Conservation (phyloP, 2,888 invertebrate species). For the Phalera bucephala region DNA sequence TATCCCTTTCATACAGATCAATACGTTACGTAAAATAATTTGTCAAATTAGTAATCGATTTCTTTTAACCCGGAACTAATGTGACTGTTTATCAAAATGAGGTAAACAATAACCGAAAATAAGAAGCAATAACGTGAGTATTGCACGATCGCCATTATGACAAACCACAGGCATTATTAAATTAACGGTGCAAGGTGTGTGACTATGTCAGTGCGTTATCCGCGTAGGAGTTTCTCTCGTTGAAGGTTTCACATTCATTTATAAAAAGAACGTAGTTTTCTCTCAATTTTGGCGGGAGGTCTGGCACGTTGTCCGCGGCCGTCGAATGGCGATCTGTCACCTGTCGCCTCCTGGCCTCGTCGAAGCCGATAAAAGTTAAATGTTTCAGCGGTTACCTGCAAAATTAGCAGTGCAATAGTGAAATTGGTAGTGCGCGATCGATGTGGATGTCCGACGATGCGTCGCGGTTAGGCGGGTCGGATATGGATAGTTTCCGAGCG, state of each 20-base stretch:
- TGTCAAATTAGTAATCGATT: conserved; percentile 5
- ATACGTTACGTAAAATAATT: conserved; percentile 6
- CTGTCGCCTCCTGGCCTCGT: conserved; percentile 60
- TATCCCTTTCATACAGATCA: too few species aligned
- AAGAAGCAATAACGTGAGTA: not conserved
- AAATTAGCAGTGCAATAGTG: conserved; percentile 74
- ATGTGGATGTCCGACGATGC: conserved; percentile 74
- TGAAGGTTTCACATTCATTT: conserved; percentile 41
- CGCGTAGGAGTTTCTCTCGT: conserved; percentile 28
- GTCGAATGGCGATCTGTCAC: conserved; percentile 70
- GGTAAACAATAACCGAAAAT: conserved; percentile 24
- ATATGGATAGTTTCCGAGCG: conserved; percentile 76
- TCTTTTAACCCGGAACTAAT: not conserved
- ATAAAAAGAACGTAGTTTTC: conserved; percentile 50
- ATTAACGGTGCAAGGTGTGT: conserved; percentile 28
- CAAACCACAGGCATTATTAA: conserved; percentile 23
- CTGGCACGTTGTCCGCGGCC: conserved; percentile 60
- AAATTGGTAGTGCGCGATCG: conserved; percentile 59
- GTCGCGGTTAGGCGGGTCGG: conserved; percentile 59
- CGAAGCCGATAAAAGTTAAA: conserved; percentile 55
- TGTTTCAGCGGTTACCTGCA: conserved; percentile 59
- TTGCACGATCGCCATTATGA: conserved; percentile 34
- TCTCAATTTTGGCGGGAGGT: conserved; percentile 77
- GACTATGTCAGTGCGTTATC: conserved; percentile 18
- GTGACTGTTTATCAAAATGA: conserved; percentile 17